Evolutionary conservation across 2,797 vertebrate genomes (phyloP).

Genomic region (Eulemur coronatus): DNA sequence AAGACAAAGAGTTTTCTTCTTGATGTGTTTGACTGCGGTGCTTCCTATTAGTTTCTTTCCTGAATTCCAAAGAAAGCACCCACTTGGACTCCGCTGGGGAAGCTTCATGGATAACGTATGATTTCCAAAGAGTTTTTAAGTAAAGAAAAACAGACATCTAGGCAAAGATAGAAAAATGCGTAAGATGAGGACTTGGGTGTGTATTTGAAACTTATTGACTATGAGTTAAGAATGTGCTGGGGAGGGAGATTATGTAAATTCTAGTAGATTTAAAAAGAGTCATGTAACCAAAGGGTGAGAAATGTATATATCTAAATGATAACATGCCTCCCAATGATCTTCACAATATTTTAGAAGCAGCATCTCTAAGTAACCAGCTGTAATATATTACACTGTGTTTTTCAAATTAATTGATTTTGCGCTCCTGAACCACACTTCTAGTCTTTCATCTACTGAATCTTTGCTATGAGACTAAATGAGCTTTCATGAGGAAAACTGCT

Average conservation of each 20-base stretch:
- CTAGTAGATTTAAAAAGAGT: constrained; percentile 4
- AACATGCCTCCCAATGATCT: background rate
- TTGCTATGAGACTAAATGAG: constrained; percentile 62
- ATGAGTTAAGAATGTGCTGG: background rate
- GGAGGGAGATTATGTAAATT: background rate
- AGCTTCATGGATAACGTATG: background rate
- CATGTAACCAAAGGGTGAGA: background rate
- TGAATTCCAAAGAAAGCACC: background rate
- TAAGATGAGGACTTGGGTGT: background rate
- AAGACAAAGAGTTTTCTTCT: background rate
- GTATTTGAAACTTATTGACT: background rate
- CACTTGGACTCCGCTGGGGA: background rate
- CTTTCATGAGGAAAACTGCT: constrained; percentile 22
- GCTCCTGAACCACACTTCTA: background rate
- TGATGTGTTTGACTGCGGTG: background rate
- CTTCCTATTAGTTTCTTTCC: background rate
- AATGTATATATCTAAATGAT: constrained; percentile 27
- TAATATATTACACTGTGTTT: constrained; percentile 45
- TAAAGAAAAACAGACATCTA: background rate
- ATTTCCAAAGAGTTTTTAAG: background rate
- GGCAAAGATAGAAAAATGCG: background rate
- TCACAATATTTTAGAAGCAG: constrained; percentile 42
- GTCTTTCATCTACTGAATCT: constrained; percentile 67
- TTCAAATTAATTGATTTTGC: constrained; percentile 68
- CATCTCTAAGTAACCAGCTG: constrained; percentile 32